These are phyloP conservation scores for Oscheius myriophilus DNA, from an alignment of 2,888 invertebrate species.

Conservation along the genomic window DNA sequence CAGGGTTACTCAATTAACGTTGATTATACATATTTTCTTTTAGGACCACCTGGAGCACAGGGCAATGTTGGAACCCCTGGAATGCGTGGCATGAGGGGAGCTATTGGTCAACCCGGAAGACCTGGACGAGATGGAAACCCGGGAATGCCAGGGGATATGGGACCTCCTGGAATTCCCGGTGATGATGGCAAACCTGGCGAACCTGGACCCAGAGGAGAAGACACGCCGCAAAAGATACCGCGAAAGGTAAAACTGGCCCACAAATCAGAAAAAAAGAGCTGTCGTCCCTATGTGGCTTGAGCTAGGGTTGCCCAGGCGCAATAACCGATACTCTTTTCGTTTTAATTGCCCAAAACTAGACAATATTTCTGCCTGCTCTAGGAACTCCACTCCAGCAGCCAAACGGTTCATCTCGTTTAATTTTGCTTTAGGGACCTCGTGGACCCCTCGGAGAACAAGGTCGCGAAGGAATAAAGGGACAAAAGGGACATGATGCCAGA, in stretches of 20 bases:
- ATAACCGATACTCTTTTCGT: no score
- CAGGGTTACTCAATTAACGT: neutral
- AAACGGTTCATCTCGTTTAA: no score
- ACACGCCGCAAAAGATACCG: conserved; percentile 19
- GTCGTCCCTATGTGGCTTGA: no score
- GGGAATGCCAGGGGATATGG: conserved; percentile 31
- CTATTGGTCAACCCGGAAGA: conserved; percentile 40
- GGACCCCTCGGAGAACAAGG: conserved; percentile 13
- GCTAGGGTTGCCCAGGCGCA: no score
- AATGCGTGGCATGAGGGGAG: conserved; percentile 40
- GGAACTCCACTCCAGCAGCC: no score
- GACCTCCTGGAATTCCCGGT: conserved; percentile 37
- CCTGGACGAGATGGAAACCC: conserved; percentile 36
- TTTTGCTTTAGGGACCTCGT: neutral
- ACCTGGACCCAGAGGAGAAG: conserved; percentile 38
- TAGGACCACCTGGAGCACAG: conserved; percentile 37
- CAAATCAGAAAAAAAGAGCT: no score
- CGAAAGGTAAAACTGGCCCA: neutral
- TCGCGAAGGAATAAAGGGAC: neutral
- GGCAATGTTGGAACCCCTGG: conserved; percentile 37
- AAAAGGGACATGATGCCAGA: conserved; percentile 1
- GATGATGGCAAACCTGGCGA: conserved; percentile 39
- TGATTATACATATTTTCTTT: neutral
- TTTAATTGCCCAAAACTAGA: no score
- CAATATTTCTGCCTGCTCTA: no score